Evolutionary conservation across 2,113 vertebrate genomes (phyloP).

Genomic region (Eonycteris spelaea): DNA sequence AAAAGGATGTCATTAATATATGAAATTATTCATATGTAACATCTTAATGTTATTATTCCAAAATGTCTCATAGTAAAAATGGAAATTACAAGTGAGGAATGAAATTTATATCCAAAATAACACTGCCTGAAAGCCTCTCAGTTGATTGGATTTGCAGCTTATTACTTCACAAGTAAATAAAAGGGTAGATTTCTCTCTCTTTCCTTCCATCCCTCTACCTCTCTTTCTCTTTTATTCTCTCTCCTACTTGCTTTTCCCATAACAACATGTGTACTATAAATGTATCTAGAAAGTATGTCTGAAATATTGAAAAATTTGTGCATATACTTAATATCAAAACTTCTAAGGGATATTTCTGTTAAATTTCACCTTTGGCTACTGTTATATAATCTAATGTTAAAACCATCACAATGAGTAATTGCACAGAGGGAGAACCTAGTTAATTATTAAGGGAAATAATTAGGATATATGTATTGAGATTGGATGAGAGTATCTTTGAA

Average conservation of each 20-base stretch:
- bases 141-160: neutral
- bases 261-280: neutral
- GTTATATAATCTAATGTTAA: neutral
- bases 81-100: neutral
- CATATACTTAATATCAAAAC: neutral
- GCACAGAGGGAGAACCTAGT: neutral
- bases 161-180: neutral
- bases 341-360: neutral
- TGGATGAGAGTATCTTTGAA: neutral
- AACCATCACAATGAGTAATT: neutral
- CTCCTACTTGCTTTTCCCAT: fast-evolving
- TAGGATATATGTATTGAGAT: neutral
- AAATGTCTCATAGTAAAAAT: neutral
- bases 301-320: neutral
- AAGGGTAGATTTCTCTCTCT: neutral
- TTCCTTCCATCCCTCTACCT: too few species aligned
- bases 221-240: neutral
- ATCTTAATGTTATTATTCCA: neutral
- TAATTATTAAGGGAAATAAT: neutral
- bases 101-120: neutral
- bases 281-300: neutral
- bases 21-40: constrained; percentile 2
- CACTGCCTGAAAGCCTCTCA: neutral
- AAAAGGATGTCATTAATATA: neutral
- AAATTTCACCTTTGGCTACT: neutral